Conservation (phyloP, 2,888 invertebrate species). For the Pollenia labialis region DNA sequence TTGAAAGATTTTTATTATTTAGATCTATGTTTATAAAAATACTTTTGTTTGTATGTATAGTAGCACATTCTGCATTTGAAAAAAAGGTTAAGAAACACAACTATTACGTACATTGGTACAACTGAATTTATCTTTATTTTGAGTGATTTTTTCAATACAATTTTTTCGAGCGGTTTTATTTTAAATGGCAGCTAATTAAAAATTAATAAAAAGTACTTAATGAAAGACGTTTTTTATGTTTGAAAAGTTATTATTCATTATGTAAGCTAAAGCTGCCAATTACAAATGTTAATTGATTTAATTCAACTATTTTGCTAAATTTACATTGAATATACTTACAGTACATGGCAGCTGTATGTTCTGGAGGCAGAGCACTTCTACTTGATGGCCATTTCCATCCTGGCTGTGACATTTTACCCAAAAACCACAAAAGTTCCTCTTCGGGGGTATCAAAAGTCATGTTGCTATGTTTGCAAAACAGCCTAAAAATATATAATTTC, state of each 20-base stretch:
- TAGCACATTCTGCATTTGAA: too few relatives aligned
- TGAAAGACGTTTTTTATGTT: constrained; percentile 15
- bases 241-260: constrained; percentile 33
- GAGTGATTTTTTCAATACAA: neutral
- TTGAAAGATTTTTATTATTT: too few relatives aligned
- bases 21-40: too few relatives aligned
- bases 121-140: too few relatives aligned
- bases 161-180: constrained; percentile 42
- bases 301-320: constrained; percentile 7
- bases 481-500: constrained; percentile 84
- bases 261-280: constrained; percentile 67
- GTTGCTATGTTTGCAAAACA: constrained; percentile 90
- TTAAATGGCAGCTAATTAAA: constrained; percentile 41
- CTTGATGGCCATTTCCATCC: constrained; percentile 93
- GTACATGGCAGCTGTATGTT: constrained; percentile 85
- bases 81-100: too few relatives aligned
- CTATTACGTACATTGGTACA: too few relatives aligned
- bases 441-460: constrained; percentile 89
- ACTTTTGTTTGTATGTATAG: too few relatives aligned
- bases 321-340: constrained; percentile 80
- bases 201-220: neutral
- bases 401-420: constrained; percentile 91
- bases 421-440: constrained; percentile 90
- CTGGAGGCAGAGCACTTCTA: constrained; percentile 88
- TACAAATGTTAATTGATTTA: constrained; percentile 44